Evolutionary conservation across 2,113 vertebrate genomes (phyloP).

Genomic region (Australoheros scitulus): DNA sequence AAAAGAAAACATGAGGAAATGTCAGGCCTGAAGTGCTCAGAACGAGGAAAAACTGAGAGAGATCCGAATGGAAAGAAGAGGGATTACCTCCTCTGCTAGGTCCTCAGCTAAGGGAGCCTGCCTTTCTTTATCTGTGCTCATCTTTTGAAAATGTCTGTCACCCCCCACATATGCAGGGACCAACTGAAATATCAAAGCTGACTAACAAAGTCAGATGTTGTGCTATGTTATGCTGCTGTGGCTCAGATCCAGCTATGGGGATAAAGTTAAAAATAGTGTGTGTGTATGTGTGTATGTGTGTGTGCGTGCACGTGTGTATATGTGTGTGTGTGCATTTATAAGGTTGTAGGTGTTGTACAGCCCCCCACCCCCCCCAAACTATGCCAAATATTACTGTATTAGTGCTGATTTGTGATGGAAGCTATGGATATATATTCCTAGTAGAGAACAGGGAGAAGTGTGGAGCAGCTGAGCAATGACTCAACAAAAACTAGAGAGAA

Average conservation of each 20-base stretch:
- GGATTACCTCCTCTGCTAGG: slow-evolving; percentile 42
- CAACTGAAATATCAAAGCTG: slow-evolving; percentile 45
- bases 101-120: slow-evolving; percentile 7
- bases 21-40: not conserved
- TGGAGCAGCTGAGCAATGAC: not conserved
- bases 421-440: not conserved
- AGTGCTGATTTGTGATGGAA: not conserved
- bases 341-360: not conserved
- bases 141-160: not conserved
- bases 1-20: not conserved
- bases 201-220: slow-evolving; percentile 26
- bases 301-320: not conserved
- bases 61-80: not conserved
- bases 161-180: not conserved
- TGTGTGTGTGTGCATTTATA: not conserved
- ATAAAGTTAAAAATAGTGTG: slow-evolving; percentile 53
- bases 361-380: not conserved
- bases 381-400: not conserved
- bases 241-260: slow-evolving; percentile 27
- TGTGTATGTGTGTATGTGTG: too few species aligned
- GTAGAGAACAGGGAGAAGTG: not conserved
- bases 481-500: accelerated
- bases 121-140: slow-evolving; percentile 12
- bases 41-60: not conserved
- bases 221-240: slow-evolving; percentile 46